Percentiles rank a stretch among this genome's conserved stretches.
Evolutionary conservation across 35 echinoderm and acorn worm species (phyloP).

Genomic region (Lytechinus pictus): DNA sequence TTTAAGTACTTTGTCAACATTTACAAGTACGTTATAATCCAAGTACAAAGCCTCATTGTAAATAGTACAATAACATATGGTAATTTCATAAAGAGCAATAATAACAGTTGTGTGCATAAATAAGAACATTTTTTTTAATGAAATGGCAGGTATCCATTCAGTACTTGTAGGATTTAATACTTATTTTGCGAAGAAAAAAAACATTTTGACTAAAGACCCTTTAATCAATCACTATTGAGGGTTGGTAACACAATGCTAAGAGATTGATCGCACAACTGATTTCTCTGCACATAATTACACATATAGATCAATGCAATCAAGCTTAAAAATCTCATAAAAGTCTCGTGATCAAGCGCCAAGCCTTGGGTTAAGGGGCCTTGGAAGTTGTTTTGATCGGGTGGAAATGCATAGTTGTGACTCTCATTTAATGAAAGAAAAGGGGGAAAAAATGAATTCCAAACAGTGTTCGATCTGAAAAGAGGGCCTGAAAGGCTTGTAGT

Average conservation of each 20-base stretch:
- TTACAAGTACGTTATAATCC: not conserved
- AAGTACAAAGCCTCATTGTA: not conserved
- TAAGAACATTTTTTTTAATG: not conserved
- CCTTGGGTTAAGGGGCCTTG: no score
- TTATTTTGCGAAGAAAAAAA: not conserved
- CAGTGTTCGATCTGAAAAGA: not conserved
- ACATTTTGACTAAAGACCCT: not conserved
- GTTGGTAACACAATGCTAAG: no score
- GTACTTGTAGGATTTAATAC: not conserved
- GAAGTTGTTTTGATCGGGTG: not conserved
- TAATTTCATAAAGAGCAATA: not conserved
- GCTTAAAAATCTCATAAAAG: not conserved
- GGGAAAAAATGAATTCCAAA: not conserved
- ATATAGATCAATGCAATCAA: not conserved
- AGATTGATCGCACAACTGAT: no score
- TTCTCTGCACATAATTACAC: no score
- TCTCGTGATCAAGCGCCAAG: not conserved
- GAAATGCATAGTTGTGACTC: not conserved
- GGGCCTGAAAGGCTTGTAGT: not conserved
- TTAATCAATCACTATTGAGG: no score
- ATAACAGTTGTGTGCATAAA: not conserved
- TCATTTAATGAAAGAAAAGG: not conserved
- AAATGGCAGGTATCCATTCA: not conserved
- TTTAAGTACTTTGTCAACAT: slow-evolving; percentile 19
- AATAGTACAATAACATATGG: not conserved